Percentiles rank a stretch among this genome's conserved stretches.
Evolutionary conservation across 2,113 vertebrate genomes (phyloP).

Genomic region (Pelmatolapia mariae): DNA sequence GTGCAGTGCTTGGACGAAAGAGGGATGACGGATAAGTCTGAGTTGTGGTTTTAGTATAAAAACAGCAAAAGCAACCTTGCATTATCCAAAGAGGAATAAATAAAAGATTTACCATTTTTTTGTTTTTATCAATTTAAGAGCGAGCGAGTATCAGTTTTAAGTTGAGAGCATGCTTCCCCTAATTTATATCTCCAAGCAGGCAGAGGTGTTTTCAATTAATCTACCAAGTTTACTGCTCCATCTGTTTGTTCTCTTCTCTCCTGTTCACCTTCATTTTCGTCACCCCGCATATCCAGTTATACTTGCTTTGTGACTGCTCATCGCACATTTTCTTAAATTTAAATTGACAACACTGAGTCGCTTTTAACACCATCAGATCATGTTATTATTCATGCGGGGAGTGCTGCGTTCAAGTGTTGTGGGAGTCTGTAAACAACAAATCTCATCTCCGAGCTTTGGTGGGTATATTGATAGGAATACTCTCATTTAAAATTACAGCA

Average conservation of each 20-base stretch:
- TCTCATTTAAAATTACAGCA: background rate
- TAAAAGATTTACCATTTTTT: background rate
- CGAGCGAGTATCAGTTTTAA: background rate
- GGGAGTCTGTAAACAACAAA: background rate
- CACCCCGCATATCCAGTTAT: background rate
- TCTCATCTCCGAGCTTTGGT: background rate
- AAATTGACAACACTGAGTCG: slow-evolving; percentile 8
- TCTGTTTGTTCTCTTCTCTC: slow-evolving; percentile 41
- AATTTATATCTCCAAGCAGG: background rate
- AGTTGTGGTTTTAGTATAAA: background rate
- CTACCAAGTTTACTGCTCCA: slow-evolving; percentile 20
- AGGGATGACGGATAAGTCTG: background rate
- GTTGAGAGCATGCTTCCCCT: background rate
- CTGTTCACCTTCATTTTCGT: slow-evolving; percentile 29
- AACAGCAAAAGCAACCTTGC: background rate
- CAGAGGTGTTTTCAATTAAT: slow-evolving; percentile 32
- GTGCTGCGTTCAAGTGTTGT: background rate
- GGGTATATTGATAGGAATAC: background rate
- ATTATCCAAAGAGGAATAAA: background rate
- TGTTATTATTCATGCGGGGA: background rate
- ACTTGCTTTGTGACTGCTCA: background rate
- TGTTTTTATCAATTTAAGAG: background rate
- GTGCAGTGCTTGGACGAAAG: slow-evolving; percentile 14
- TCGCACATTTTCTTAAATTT: slow-evolving; percentile 2
- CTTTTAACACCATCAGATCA: slow-evolving; percentile 25